Conservation (phyloP, 1,140 invertebrate species). For the Solenopsis invicta region DNA sequence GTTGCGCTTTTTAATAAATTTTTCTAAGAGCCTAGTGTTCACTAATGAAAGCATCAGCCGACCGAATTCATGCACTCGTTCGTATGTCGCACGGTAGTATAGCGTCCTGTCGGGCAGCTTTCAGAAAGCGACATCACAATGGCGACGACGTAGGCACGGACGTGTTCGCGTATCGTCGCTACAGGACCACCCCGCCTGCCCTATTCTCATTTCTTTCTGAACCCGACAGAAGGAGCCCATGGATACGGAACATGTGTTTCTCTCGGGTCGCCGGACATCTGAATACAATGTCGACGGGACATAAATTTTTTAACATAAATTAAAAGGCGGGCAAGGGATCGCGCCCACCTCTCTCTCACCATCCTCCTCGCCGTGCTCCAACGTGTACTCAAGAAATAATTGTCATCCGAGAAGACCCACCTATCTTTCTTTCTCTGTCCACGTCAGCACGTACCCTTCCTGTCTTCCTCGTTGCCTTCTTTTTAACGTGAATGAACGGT, state of each 20-base stretch:
- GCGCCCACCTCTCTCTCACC: slow-evolving; percentile 35
- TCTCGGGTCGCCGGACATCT: slow-evolving; percentile 73
- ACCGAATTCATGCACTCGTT: slow-evolving; percentile 30
- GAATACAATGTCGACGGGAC: slow-evolving; percentile 78
- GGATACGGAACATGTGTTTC: slow-evolving; percentile 68
- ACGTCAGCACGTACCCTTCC: background rate
- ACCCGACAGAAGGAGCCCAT: slow-evolving; percentile 33
- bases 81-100: slow-evolving; percentile 48
- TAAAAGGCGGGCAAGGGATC: slow-evolving; percentile 72
- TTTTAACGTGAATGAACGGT: slow-evolving; percentile 54
- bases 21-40: background rate
- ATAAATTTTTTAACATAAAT: slow-evolving; percentile 81
- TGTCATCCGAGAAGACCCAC: slow-evolving; percentile 78
- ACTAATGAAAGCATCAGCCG: slow-evolving; percentile 51
- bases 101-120: slow-evolving; percentile 42
- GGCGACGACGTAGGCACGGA: slow-evolving; percentile 53
- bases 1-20: background rate
- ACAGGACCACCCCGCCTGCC: slow-evolving; percentile 43
- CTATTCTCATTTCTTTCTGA: slow-evolving; percentile 51
- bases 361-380: slow-evolving; percentile 40
- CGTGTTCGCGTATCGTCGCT: slow-evolving; percentile 54
- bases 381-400: slow-evolving; percentile 79
- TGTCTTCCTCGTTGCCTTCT: background rate
- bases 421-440: background rate
- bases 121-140: slow-evolving; percentile 63